These are phyloP conservation scores for Phania funesta DNA, from an alignment of 2,888 invertebrate genomes.

Conservation along the genomic window DNA sequence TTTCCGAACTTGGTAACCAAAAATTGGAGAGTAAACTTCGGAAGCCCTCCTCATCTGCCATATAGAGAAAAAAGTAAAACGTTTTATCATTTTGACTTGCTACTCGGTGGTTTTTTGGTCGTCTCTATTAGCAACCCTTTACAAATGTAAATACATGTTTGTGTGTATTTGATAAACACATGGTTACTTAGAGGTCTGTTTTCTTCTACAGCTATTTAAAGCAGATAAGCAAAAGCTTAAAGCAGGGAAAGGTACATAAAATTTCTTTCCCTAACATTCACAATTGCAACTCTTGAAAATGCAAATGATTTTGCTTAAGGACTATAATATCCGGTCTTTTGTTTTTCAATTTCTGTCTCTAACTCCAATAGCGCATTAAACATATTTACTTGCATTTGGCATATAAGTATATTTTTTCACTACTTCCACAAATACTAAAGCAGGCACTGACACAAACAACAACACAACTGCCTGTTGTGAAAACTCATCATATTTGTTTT, in stretches of 20 bases:
- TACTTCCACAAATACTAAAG: not conserved
- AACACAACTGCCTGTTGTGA: not conserved
- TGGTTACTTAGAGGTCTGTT: not conserved
- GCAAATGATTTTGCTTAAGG: constrained; percentile 42
- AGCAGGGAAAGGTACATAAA: not conserved
- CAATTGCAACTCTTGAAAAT: constrained; percentile 30
- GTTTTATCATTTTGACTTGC: too few species aligned
- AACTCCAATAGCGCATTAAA: not conserved
- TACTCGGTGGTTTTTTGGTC: too few species aligned
- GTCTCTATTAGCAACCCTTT: too few species aligned
- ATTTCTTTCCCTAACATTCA: not conserved
- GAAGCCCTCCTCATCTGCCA: too few species aligned
- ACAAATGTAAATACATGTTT: not conserved
- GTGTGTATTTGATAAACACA: not conserved
- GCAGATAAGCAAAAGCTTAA: not conserved
- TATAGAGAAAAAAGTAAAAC: too few species aligned
- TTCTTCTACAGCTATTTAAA: constrained; percentile 2
- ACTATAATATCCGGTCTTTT: constrained; percentile 50
- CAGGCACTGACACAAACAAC: not conserved
- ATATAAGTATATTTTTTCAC: not conserved
- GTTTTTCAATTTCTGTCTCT: constrained; percentile 3
- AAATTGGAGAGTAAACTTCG: too few species aligned
- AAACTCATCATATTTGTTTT: constrained; percentile 13
- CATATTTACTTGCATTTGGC: constrained; percentile 1
- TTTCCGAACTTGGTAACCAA: too few species aligned